Conservation (phyloP, 2,888 invertebrate species). For the Tenthredo mesomela region DNA sequence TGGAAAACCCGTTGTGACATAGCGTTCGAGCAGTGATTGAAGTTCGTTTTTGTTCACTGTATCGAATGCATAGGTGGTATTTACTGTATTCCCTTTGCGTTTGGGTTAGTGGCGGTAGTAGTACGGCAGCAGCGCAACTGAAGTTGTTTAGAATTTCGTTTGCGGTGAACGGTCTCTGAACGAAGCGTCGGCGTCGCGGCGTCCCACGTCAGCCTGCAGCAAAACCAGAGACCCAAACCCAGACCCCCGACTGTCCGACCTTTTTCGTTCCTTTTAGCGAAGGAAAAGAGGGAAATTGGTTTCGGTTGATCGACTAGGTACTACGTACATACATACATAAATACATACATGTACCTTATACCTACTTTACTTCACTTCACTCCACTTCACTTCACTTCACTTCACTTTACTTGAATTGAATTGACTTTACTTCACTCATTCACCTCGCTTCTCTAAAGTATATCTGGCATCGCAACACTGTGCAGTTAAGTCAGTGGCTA, state of each 20-base stretch:
- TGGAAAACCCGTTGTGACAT: not conserved
- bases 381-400: not conserved
- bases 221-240: not conserved
- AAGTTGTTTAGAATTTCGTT: constrained; percentile 35
- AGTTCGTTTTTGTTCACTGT: not conserved
- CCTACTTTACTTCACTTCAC: not conserved
- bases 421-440: not conserved
- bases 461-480: not conserved
- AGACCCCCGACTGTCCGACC: not conserved
- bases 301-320: constrained; percentile 48
- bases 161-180: constrained; percentile 30
- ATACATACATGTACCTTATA: not conserved
- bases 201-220: constrained; percentile 25
- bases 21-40: not conserved
- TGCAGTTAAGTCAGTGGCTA: not conserved
- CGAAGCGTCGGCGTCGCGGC: not conserved
- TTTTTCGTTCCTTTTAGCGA: constrained; percentile 34
- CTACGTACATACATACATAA: not conserved
- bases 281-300: constrained; percentile 51
- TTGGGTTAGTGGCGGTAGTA: not conserved
- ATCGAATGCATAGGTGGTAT: not conserved
- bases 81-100: not conserved
- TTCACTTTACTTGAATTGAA: not conserved
- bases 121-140: not conserved
- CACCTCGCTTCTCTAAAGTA: not conserved